These are phyloP conservation scores for Stenopsyche tienmushanensis DNA, from an alignment of 1,140 invertebrate species.

Conservation along the genomic window DNA sequence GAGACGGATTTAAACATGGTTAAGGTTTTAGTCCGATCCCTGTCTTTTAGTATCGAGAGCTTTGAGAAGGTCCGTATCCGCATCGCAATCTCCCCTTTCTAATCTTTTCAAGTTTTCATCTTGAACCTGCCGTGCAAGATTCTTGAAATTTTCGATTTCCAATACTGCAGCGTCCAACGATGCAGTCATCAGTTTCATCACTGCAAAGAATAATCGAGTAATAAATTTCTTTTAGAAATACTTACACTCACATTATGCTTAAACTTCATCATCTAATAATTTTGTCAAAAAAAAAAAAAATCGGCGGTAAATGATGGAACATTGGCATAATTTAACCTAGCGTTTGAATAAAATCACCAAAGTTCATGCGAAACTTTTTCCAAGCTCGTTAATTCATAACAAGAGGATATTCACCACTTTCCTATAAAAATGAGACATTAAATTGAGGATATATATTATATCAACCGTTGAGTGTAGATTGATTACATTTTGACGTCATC, in stretches of 20 bases:
- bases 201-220: slow-evolving; percentile 53
- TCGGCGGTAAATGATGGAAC: slow-evolving; percentile 99
- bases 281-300: slow-evolving; percentile 95
- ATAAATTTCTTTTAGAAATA: not conserved
- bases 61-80: slow-evolving; percentile 84
- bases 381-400: slow-evolving; percentile 96
- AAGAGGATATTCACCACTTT: slow-evolving; percentile 98
- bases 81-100: too few species aligned
- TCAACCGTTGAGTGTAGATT: not conserved
- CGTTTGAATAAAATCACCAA: slow-evolving; percentile 97
- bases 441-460: not conserved
- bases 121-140: slow-evolving; percentile 97
- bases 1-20: slow-evolving; percentile 99
- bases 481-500: slow-evolving; percentile 99
- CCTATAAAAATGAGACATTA: slow-evolving; percentile 55
- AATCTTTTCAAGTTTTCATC: slow-evolving; percentile 87
- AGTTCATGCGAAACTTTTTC: slow-evolving; percentile 96
- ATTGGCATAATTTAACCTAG: slow-evolving; percentile 97
- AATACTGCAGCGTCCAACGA: slow-evolving; percentile 96
- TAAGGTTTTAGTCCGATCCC: slow-evolving; percentile 98
- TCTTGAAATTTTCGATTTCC: slow-evolving; percentile 94
- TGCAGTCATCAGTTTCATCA: slow-evolving; percentile 99
- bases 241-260: slow-evolving; percentile 83
- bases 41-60: slow-evolving; percentile 88
- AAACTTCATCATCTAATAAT: slow-evolving; percentile 96